Evolutionary conservation across 2,888 invertebrate genomes (phyloP).

Genomic region (Drosophila fulvimacula): DNA sequence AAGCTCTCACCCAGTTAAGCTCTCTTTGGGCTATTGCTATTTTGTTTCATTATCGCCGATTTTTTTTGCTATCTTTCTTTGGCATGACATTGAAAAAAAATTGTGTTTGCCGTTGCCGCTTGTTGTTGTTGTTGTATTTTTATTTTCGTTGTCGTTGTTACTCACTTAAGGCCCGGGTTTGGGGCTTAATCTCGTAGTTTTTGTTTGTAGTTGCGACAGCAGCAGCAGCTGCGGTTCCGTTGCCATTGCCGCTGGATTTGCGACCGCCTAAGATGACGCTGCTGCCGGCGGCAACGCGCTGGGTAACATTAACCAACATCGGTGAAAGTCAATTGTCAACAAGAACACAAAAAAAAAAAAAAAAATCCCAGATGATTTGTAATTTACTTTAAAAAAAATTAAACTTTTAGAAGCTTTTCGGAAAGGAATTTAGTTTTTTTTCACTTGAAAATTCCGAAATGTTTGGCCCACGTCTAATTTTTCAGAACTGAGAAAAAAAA

Average conservation of each 20-base stretch:
- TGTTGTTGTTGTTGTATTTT: slow-evolving; percentile 15
- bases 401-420: slow-evolving; percentile 23
- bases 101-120: slow-evolving; percentile 17
- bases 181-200: slow-evolving; percentile 42
- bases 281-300: slow-evolving; percentile 27
- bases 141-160: slow-evolving; percentile 25
- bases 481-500: slow-evolving; percentile 43
- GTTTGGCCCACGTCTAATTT: slow-evolving; percentile 50
- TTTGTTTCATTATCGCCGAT: slow-evolving; percentile 20
- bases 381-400: slow-evolving; percentile 27
- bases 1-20: slow-evolving; percentile 41
- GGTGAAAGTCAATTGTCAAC: neutral
- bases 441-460: slow-evolving; percentile 32
- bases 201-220: slow-evolving; percentile 21
- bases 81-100: slow-evolving; percentile 61
- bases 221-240: neutral
- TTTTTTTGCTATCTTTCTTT: slow-evolving; percentile 46
- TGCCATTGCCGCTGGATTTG: slow-evolving; percentile 8
- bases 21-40: slow-evolving; percentile 28
- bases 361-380: slow-evolving; percentile 22
- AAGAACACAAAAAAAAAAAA: slow-evolving; percentile 4
- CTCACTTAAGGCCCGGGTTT: slow-evolving; percentile 53
- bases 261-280: slow-evolving; percentile 10
- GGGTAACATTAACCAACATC: slow-evolving; percentile 42
- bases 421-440: slow-evolving; percentile 33